These are phyloP conservation scores for Ascaphus truei DNA, from an alignment of 2,113 vertebrate genomes.

Conservation along the genomic window DNA sequence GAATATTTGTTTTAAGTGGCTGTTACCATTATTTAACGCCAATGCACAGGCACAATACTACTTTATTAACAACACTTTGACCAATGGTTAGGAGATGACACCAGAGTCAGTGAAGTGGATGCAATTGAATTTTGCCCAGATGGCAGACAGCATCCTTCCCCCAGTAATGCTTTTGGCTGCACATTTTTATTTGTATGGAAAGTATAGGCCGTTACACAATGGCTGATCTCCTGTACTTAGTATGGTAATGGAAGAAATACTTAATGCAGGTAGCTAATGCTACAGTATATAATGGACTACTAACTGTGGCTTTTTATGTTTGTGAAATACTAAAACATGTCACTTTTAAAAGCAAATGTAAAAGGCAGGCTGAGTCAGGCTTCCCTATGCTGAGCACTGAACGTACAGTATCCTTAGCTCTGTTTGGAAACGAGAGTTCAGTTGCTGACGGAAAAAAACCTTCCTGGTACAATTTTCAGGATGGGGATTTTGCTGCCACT, in stretches of 20 bases:
- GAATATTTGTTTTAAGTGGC: too few relatives aligned
- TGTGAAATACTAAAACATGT: not conserved
- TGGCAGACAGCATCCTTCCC: not conserved
- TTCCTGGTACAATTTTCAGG: too few relatives aligned
- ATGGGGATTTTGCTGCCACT: too few relatives aligned
- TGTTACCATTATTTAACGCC: too few relatives aligned
- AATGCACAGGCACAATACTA: too few relatives aligned
- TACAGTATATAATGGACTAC: not conserved
- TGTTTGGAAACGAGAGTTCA: too few relatives aligned
- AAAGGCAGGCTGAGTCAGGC: not conserved
- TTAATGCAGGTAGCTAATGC: not conserved
- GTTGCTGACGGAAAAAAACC: too few relatives aligned
- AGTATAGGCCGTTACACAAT: not conserved
- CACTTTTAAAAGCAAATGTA: not conserved
- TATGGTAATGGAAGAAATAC: not conserved
- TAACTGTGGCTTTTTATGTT: not conserved
- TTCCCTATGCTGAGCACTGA: not conserved
- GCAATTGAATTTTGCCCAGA: too few relatives aligned
- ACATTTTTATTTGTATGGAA: not conserved
- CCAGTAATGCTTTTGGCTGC: not conserved
- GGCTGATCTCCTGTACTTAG: conserved; percentile 11
- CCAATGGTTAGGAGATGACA: too few relatives aligned
- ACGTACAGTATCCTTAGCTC: too few relatives aligned
- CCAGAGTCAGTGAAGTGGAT: too few relatives aligned
- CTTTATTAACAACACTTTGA: too few relatives aligned